Conservation (phyloP, 2,113 vertebrate genomes). For the Sinosuthora webbiana region DNA sequence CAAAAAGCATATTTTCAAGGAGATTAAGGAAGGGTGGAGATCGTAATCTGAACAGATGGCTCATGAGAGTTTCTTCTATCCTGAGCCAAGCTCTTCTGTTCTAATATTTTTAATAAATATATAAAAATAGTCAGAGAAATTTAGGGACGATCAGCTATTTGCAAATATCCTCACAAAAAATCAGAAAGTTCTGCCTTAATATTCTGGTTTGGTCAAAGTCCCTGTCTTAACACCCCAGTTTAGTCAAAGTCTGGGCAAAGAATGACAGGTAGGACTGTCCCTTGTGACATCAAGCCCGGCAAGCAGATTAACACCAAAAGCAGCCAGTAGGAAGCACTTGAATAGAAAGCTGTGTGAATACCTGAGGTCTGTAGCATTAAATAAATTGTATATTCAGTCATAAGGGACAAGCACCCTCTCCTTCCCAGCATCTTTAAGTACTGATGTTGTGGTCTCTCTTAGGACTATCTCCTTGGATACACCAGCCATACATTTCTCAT, state of each 20-base stretch:
- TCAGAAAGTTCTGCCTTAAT: background rate
- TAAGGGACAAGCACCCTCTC: background rate
- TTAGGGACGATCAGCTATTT: background rate
- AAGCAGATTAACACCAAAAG: background rate
- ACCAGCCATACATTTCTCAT: background rate
- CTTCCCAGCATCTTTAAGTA: background rate
- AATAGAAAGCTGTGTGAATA: background rate
- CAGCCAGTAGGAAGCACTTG: background rate
- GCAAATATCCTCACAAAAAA: background rate
- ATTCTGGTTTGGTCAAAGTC: background rate
- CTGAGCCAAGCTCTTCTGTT: background rate
- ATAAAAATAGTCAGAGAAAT: background rate
- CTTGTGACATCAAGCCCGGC: background rate
- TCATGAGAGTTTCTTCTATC: background rate
- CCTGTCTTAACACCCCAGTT: background rate
- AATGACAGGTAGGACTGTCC: background rate
- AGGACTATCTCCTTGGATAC: background rate
- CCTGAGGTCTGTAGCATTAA: background rate
- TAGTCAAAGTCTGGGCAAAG: background rate
- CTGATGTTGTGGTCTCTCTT: background rate
- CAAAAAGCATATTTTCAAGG: background rate
- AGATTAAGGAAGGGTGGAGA: background rate
- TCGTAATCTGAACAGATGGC: background rate
- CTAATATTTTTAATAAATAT: background rate
- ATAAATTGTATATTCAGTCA: background rate